Evolutionary conservation across 2,888 invertebrate genomes (phyloP), one percentile per base, ranked within the genome.

Genomic region (Hirtodrosophila alboralis): DNA sequence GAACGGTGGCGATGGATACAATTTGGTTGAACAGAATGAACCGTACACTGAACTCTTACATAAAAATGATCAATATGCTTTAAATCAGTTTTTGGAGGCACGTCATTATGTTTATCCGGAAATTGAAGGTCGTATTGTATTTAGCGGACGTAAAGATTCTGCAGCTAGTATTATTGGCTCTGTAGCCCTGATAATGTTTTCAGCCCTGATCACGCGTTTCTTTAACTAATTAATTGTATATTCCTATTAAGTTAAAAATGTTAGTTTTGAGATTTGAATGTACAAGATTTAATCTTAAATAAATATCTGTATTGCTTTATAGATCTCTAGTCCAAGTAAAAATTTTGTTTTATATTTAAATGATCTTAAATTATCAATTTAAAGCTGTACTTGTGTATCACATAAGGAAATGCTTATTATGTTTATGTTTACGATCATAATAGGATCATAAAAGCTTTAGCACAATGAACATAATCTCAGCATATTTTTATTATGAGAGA

Each of bases 1-100:
- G 2, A 90, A 92, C 0, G 96, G 96, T 1, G 97, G 97, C 0
- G 97, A 97, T 89, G 95, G 95, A 0, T 88, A 89, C 48, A 59
- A 37, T 0, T 67, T 90, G 1, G 52, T 30, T 2, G 87, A 86
- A 36, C 27, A 49, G 0, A 51, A 64, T 3, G 60, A 67, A 1
- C 45, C 64, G 1, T 45, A 48, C 4, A 62, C 71, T 1, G 57
- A 70, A 4, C 68, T 69, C 1, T 88, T 93, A 72, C 87, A 91
- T 56, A 90, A 91, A 38, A 91, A 90, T 60, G 94, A 94, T 87
- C 84, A 92, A n/a, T 91, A 91, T 3, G 90, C 92, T 33, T 89
- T 94, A 0, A 87, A 90, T 1, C 91, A 92, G 80, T 95, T 94
- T 87, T 88, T 96, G 7, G 87, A 90, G 6, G 91, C 91, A 36